phyloP scores from a whole-genome alignment of 2,888 invertebrate genomes.

The Zelleria hepariella region DNA sequence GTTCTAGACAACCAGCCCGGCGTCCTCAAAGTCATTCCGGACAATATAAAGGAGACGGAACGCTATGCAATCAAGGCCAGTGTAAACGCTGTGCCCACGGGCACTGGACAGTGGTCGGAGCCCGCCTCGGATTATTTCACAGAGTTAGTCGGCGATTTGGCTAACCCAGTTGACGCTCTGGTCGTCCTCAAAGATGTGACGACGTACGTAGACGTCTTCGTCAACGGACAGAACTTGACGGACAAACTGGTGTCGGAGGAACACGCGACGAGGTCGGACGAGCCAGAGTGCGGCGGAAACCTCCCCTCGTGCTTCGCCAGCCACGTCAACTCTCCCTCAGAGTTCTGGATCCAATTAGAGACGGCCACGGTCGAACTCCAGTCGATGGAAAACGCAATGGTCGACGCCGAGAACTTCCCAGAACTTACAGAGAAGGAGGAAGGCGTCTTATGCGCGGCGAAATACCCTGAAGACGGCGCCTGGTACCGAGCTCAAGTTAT shows the following conservation, averaged over 20 bases:
- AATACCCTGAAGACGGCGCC: constrained; percentile 74
- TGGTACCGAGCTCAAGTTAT: constrained; percentile 80
- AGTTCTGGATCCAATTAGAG: constrained; percentile 86
- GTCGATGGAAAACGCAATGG: constrained; percentile 70
- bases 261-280: constrained; percentile 68
- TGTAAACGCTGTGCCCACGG: constrained; percentile 76
- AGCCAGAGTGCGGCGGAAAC: constrained; percentile 66
- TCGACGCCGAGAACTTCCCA: constrained; percentile 68
- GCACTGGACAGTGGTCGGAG: constrained; percentile 76
- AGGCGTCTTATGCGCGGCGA: constrained; percentile 75
- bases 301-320: constrained; percentile 78
- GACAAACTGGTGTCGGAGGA: constrained; percentile 73
- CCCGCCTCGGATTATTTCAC: constrained; percentile 72
- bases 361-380: constrained; percentile 70
- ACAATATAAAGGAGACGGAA: constrained; percentile 68
- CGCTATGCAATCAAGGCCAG: constrained; percentile 75
- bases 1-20: constrained; percentile 75
- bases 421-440: constrained; percentile 54
- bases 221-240: constrained; percentile 72
- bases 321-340: constrained; percentile 79
- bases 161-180: constrained; percentile 61
- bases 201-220: constrained; percentile 76
- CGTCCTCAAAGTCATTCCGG: constrained; percentile 74
- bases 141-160: constrained; percentile 59
- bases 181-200: constrained; percentile 73